Percentiles rank a stretch among this genome's conserved stretches.
Conservation (phyloP, 2,888 invertebrate genomes). For the Pseudococcus jackbeardsleyi region DNA sequence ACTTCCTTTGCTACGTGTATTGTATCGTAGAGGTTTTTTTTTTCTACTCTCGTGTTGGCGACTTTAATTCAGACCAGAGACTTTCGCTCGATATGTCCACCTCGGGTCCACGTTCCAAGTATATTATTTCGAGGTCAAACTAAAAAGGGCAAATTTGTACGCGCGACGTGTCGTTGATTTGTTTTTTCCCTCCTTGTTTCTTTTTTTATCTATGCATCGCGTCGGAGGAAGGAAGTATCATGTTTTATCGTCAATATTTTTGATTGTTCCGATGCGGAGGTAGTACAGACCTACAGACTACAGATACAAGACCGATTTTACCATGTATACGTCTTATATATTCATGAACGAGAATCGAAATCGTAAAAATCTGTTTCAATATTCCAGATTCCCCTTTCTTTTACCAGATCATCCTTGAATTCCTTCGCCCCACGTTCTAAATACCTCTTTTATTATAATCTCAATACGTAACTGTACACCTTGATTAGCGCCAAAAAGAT, state of each 20-base stretch:
- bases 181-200: background rate
- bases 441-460: background rate
- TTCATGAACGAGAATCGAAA: background rate
- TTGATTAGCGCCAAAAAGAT: background rate
- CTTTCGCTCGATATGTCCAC: conserved; percentile 10
- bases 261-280: conserved; percentile 20
- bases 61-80: conserved; percentile 10
- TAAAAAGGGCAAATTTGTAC: conserved; percentile 26
- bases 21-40: background rate
- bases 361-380: background rate
- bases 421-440: no score
- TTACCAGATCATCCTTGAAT: no score
- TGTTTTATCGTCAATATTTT: conserved; percentile 11
- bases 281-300: background rate
- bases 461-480: background rate
- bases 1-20: conserved; percentile 24
- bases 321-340: background rate
- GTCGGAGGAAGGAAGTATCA: conserved; percentile 23
- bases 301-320: background rate
- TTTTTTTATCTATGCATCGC: background rate
- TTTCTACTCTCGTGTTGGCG: background rate
- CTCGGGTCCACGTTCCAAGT: background rate
- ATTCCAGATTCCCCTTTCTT: no score
- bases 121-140: conserved; percentile 16
- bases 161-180: conserved; percentile 2